phyloP scores from a whole-genome alignment of 2,888 invertebrate species.

The Erpobdella octoculata region DNA sequence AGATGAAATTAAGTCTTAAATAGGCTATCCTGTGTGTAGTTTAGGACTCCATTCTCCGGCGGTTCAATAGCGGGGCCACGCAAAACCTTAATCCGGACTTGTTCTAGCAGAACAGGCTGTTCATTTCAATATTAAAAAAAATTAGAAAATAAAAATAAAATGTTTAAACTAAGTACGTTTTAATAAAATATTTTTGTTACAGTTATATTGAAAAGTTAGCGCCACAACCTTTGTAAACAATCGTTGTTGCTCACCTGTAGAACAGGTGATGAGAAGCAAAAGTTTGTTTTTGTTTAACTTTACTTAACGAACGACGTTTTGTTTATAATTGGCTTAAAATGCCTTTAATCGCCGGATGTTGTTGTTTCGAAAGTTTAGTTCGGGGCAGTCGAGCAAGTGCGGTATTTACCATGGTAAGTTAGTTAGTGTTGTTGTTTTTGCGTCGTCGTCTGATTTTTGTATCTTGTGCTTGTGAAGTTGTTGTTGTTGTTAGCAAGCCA shows the following conservation, averaged over 20 bases:
- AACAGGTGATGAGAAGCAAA: background rate
- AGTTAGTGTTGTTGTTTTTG: background rate
- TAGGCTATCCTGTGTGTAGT: no score
- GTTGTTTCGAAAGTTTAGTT: conserved; percentile 35
- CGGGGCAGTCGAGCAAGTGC: conserved; percentile 35
- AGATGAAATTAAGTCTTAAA: no score
- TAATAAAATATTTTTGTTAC: no score
- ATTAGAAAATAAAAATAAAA: no score
- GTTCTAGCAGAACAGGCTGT: no score
- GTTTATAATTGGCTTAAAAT: conserved; percentile 26
- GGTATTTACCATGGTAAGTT: conserved; percentile 34
- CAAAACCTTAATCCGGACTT: no score
- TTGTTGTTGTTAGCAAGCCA: background rate
- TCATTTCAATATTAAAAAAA: no score
- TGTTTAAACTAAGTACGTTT: no score
- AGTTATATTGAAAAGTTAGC: no score
- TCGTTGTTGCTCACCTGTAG: background rate
- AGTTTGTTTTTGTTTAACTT: background rate
- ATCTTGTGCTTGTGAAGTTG: background rate
- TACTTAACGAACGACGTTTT: background rate
- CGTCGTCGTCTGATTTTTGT: background rate
- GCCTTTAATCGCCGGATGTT: conserved; percentile 34
- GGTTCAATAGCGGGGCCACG: no score
- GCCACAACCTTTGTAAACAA: conserved; percentile 13
- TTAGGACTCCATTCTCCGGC: no score